Conservation (phyloP, 2,888 invertebrate genomes). For the Heliconius erato region DNA sequence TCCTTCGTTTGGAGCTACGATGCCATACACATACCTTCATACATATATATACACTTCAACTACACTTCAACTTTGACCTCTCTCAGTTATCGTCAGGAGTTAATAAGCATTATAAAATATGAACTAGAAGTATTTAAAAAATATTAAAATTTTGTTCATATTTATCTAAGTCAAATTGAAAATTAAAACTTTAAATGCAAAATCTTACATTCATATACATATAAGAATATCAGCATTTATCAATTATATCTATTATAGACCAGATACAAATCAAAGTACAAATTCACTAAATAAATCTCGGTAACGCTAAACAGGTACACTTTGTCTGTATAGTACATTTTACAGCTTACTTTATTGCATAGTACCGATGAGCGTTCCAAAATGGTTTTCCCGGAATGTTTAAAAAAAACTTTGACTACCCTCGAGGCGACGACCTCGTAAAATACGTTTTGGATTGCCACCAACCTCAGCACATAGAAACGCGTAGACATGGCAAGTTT, state of each 20-base stretch:
- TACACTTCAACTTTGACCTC: too few species aligned
- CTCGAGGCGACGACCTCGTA: constrained; percentile 59
- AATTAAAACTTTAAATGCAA: too few species aligned
- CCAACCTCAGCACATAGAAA: constrained; percentile 35
- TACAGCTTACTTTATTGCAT: constrained; percentile 48
- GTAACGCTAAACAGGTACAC: constrained; percentile 24
- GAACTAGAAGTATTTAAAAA: too few species aligned
- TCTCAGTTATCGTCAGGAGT: too few species aligned
- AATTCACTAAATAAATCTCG: constrained; percentile 1
- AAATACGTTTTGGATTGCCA: constrained; percentile 55
- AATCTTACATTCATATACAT: too few species aligned
- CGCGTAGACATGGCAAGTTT: neutral
- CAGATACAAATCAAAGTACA: neutral
- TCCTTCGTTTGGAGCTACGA: too few species aligned
- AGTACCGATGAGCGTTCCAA: constrained; percentile 47
- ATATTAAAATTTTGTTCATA: too few species aligned
- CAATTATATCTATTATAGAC: neutral
- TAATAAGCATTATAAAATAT: too few species aligned
- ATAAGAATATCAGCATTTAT: too few species aligned
- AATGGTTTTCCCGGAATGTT: constrained; percentile 57
- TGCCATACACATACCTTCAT: too few species aligned
- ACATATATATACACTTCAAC: too few species aligned
- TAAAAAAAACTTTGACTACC: constrained; percentile 58
- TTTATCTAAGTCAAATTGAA: too few species aligned
- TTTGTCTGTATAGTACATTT: constrained; percentile 35